phyloP scores from a whole-genome alignment of 2,888 invertebrate genomes.

The Eristalis pertinax region DNA sequence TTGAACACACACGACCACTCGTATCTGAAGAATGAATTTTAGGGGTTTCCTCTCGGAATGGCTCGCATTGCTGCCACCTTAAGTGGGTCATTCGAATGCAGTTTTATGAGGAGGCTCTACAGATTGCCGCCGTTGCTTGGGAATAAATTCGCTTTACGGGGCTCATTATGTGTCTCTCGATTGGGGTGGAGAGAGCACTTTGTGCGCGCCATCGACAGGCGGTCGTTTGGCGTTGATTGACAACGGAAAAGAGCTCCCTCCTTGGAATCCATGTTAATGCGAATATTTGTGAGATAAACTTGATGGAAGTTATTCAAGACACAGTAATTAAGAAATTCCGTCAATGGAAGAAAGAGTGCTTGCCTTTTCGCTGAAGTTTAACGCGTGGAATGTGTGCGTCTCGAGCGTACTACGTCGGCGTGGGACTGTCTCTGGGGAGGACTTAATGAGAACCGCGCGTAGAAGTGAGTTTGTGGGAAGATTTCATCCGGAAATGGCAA shows the following conservation, averaged over 20 bases:
- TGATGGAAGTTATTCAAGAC: neutral
- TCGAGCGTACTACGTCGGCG: neutral
- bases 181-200: neutral
- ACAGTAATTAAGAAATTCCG: neutral
- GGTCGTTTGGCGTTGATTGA: too few relatives aligned
- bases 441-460: neutral
- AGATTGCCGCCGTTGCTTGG: neutral
- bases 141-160: slow-evolving; percentile 17
- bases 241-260: neutral
- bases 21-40: slow-evolving; percentile 33
- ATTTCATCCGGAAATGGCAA: too few relatives aligned
- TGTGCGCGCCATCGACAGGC: neutral
- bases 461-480: neutral
- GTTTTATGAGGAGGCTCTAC: slow-evolving; percentile 20
- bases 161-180: slow-evolving; percentile 19
- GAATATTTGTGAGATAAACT: neutral
- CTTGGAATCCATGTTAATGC: neutral
- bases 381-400: neutral
- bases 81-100: slow-evolving; percentile 55
- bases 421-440: neutral
- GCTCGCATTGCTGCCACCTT: slow-evolving; percentile 33
- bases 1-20: neutral
- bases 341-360: neutral
- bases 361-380: neutral
- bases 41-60: slow-evolving; percentile 15